Base-by-base conservation (phyloP, 2,113 vertebrate genomes). In the Ochotona princeps region DNA sequence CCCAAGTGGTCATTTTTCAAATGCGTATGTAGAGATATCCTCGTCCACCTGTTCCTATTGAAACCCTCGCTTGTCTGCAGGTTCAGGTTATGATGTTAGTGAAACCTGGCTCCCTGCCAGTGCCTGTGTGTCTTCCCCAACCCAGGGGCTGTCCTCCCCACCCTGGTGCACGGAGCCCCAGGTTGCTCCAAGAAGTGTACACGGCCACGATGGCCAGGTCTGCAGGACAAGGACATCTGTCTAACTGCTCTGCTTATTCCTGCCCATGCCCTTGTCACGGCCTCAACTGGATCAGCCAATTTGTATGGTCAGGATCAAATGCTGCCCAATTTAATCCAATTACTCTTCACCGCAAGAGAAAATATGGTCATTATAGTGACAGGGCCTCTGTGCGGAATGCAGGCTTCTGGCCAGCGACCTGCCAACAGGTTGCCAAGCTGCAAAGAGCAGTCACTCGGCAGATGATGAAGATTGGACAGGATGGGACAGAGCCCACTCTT, bases 301-400 rank as follows among this genome's bases (percentile, higher is more conserved):
- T 93, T 87, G 79, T 69, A 72, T 54, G 83, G 80, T 81, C 87
- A 84, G 94, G 87, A 92, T 87, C 91, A 89, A 92, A 91, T 93
- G 81, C 87, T 35, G 60, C 83, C 67, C 83, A 83, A 90, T 93
- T 97, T 93, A 93, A 96, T 95, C 90, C 95, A 94, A 93, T 97
- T 97, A 95, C 83, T 80, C 66, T 82, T 84, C 25, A 57, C 81
- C 3, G 6, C 91, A 79, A 87, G 89, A 96, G 89, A 94, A 95
- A 95, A 84, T 70, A 66, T 2, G 84, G 93, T 94, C 81, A 91
- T 91, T 92, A 81, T 17, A 87, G 73, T 60, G 80, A 91, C 15
- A 91, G 83, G 83, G 54, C 72, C 86, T 89, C 66, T 54, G 51
- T 73, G 92, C 92, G 35, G 79, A 93, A 73, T 63, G 83, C 17